A percentile compares a stretch with the other conserved stretches of the same genome.
phyloP scores from a whole-genome alignment of 2,888 invertebrate species.

The Nephrotoma appendiculata region DNA sequence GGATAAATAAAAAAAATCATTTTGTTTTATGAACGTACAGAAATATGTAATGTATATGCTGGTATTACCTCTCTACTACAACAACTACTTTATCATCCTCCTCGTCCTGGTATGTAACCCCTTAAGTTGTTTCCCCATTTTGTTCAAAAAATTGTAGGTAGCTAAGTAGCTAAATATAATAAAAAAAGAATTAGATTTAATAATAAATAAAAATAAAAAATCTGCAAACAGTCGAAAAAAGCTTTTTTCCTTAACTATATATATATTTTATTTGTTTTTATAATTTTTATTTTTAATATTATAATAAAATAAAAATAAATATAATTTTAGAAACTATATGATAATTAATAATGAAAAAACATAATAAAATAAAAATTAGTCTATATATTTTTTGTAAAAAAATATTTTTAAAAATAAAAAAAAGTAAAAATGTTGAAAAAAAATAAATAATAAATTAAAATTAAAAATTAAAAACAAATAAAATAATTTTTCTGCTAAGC shows the following conservation, averaged over 20 bases:
- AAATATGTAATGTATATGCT: not conserved
- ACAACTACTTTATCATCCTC: not conserved
- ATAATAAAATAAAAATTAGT: constrained; percentile 2
- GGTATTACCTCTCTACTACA: not conserved
- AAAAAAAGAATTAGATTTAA: not conserved
- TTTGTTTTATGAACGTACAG: not conserved
- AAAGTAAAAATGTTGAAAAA: not conserved
- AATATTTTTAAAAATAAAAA: constrained; percentile 3
- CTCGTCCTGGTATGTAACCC: not conserved
- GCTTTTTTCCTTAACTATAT: not conserved
- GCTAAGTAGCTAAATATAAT: constrained; percentile 5
- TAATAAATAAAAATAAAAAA: not conserved
- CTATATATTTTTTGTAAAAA: constrained; percentile 4
- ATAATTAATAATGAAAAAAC: not conserved
- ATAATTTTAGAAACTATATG: not conserved
- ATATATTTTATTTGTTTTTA: not conserved
- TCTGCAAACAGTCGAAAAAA: not conserved
- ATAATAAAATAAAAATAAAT: not conserved
- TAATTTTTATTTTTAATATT: not conserved
- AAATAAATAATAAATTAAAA: not conserved
- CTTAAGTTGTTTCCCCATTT: not conserved
- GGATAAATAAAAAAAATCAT: not conserved
- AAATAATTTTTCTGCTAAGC: constrained; percentile 5
- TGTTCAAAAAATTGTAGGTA: not conserved
- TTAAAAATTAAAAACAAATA: not conserved